Evolutionary conservation across 1,140 invertebrate genomes (phyloP).

Genomic region (Trachymyrmex septentrionalis): DNA sequence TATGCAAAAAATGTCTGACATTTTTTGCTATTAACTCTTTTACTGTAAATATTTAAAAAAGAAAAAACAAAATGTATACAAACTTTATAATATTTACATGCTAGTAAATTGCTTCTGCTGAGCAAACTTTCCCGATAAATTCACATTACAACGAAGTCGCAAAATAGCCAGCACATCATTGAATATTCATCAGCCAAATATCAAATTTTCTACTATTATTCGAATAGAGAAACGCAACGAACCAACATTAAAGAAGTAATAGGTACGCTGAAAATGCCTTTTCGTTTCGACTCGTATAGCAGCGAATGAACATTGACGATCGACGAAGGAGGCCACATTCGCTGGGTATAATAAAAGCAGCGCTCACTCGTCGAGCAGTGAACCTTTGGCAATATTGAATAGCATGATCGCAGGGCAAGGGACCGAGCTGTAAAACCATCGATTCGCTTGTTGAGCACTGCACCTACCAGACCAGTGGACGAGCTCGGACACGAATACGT

Average conservation of each 20-base stretch:
- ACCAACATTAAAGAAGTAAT: neutral
- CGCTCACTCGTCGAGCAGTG: slow-evolving; percentile 49
- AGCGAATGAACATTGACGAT: slow-evolving; percentile 14
- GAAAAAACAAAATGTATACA: neutral
- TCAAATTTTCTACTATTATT: neutral
- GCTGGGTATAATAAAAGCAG: slow-evolving; percentile 62
- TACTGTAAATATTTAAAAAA: neutral
- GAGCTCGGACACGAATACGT: neutral
- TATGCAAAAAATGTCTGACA: neutral
- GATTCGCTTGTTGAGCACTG: slow-evolving; percentile 58
- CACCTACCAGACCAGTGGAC: slow-evolving; percentile 12
- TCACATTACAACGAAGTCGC: neutral
- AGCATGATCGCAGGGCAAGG: slow-evolving; percentile 56
- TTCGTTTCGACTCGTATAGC: neutral
- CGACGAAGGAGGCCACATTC: slow-evolving; percentile 37
- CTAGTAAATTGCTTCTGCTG: slow-evolving; percentile 10
- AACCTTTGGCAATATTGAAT: slow-evolving; percentile 72
- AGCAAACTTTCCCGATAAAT: slow-evolving; percentile 19
- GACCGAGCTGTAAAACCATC: slow-evolving; percentile 68
- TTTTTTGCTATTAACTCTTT: neutral
- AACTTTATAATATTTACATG: neutral
- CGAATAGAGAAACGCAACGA: neutral
- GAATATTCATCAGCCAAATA: slow-evolving; percentile 36
- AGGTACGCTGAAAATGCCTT: slow-evolving; percentile 6
- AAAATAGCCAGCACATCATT: neutral